Evolutionary conservation across 2,113 vertebrate genomes (phyloP), one percentile per base, ranked within the genome.

Genomic region (Python bivittatus): DNA sequence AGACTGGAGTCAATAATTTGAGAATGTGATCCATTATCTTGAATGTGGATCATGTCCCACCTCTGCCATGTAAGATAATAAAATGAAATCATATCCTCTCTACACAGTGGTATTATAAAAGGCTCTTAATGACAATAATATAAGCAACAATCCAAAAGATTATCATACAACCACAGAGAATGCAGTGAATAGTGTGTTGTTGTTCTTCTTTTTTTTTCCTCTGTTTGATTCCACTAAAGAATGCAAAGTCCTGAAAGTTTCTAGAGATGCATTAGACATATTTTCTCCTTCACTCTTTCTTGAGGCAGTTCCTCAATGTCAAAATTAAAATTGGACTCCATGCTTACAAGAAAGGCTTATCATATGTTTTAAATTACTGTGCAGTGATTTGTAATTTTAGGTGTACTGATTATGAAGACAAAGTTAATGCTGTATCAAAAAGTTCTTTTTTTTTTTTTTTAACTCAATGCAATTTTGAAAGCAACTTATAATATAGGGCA

Each of bases 11-110:
- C 4, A 84, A 52, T 58, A 3, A 33, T 83, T 61, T 84, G 29
- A 52, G 23, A 88, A 88, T 88, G 52, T 33, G 13, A 27, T 48
- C 13, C 22, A 94, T 93, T 92, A 44, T 90, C 92, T 8, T 58
- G 91, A 20, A 53, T 56, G 44, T 7, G 1, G 90, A 91, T 86
- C 42, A 20, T 97, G 97, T 96, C 25, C 42, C 25, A 0, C 6
- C 10, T 20, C 29, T 27, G 1, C 42, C 96, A 97, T 96, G 96
- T 86, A 97, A 96, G 96, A 97, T 95, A 93, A n/a, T 52, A 25
- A 38, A 27, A 94, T 83, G 3, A 89, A 93, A 91, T 91, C 57
- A 86, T 0, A 44, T 4, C 92, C 91, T 91, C 25, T 92, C 60
- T 48, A 91, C 38, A 85, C 22, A 2, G 56, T 90, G 20, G 56